Conservation (phyloP, 1,140 invertebrate genomes). For the Dolichoris vasculosae region DNA sequence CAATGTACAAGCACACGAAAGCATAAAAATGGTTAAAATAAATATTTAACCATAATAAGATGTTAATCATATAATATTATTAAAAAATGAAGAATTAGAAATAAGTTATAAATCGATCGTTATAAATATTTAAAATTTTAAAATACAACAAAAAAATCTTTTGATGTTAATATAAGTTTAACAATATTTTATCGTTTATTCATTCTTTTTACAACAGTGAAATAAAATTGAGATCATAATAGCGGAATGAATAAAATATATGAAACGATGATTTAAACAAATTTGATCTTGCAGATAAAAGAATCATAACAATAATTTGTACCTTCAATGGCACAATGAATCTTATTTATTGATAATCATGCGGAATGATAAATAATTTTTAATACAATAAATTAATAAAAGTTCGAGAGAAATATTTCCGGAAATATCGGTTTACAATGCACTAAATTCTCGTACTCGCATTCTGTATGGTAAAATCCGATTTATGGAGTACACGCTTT, state of each 20-base stretch:
- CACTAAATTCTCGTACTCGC: constrained; percentile 28
- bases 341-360: not conserved
- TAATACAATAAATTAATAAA: constrained; percentile 35
- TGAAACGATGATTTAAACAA: not conserved
- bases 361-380: constrained; percentile 19
- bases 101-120: too few relatives aligned
- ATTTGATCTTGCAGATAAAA: not conserved
- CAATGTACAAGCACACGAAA: not conserved
- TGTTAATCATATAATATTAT: too few relatives aligned
- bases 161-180: not conserved
- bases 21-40: not conserved
- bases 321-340: not conserved
- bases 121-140: too few relatives aligned
- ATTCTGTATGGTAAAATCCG: constrained; percentile 32
- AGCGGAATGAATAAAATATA: not conserved
- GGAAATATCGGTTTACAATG: constrained; percentile 42
- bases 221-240: not conserved
- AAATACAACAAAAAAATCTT: not conserved
- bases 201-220: not conserved
- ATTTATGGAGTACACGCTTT: constrained; percentile 33
- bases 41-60: too few relatives aligned
- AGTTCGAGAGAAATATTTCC: constrained; percentile 14
- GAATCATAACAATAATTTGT: not conserved
- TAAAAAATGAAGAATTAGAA: too few relatives aligned
- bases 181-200: not conserved